These are phyloP conservation scores for Sinocyclocheilus grahami DNA, from an alignment of 2,113 vertebrate species.

Conservation along the genomic window DNA sequence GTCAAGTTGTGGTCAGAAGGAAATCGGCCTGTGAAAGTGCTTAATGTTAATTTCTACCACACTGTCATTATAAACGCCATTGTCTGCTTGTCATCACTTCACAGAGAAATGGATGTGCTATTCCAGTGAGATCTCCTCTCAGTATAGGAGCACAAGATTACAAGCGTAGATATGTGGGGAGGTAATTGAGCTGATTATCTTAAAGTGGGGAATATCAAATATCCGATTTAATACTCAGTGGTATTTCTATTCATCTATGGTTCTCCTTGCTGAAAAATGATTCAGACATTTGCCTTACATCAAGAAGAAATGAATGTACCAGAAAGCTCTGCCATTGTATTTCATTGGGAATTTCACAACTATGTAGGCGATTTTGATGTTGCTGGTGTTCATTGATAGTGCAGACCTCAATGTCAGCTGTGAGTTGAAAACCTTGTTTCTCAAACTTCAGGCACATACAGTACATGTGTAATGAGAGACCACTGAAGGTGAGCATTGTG, in stretches of 20 bases:
- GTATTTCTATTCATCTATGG: slow-evolving; percentile 21
- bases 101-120: slow-evolving; percentile 32
- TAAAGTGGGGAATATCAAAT: slow-evolving; percentile 17
- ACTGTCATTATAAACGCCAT: slow-evolving; percentile 45
- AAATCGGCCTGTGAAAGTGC: slow-evolving; percentile 37
- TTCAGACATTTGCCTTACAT: background rate
- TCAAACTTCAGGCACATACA: background rate
- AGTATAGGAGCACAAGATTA: background rate
- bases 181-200: slow-evolving; percentile 35
- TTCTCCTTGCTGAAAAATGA: slow-evolving; percentile 7
- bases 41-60: slow-evolving; percentile 48
- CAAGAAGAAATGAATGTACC: background rate
- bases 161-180: background rate
- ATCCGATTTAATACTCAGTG: slow-evolving; percentile 22
- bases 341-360: background rate
- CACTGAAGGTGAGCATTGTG: too few relatives aligned
- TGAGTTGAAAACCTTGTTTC: background rate
- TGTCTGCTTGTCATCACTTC: slow-evolving; percentile 50
- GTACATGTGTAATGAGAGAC: background rate
- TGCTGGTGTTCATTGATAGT: background rate
- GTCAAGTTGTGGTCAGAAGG: slow-evolving; percentile 36
- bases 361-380: background rate
- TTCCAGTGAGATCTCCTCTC: slow-evolving; percentile 27
- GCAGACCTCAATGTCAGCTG: background rate
- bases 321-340: background rate